Percentiles rank a stretch among this genome's conserved stretches.
Conservation (phyloP, 2,888 invertebrate genomes). For the Apamea crenata region DNA sequence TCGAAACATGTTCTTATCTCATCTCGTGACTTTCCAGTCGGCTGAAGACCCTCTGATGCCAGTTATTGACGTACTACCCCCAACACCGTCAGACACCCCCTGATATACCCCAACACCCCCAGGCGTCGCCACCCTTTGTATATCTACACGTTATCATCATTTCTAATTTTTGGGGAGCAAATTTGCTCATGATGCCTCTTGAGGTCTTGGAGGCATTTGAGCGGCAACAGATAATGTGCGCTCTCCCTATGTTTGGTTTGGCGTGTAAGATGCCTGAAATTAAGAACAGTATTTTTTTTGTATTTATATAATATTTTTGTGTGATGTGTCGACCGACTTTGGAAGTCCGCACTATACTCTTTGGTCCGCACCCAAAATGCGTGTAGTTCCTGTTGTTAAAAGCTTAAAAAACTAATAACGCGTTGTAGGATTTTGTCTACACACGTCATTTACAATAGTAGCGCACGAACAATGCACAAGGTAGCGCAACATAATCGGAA, state of each 20-base stretch:
- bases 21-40: slow-evolving; percentile 56
- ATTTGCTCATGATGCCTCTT: slow-evolving; percentile 48
- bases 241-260: slow-evolving; percentile 5
- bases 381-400: background rate
- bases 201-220: slow-evolving; percentile 48
- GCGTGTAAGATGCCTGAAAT: background rate
- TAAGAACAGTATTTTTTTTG: background rate
- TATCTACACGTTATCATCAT: slow-evolving; percentile 37
- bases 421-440: background rate
- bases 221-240: slow-evolving; percentile 50
- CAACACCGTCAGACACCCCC: slow-evolving; percentile 17
- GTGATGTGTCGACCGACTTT: background rate
- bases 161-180: slow-evolving; percentile 55
- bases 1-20: slow-evolving; percentile 53
- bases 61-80: slow-evolving; percentile 45
- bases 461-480: too few species aligned
- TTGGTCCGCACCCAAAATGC: background rate
- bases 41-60: slow-evolving; percentile 60
- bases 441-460: too few species aligned
- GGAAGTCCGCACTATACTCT: background rate
- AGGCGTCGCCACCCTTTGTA: slow-evolving; percentile 44
- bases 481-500: background rate
- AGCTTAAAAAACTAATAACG: background rate
- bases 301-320: background rate
- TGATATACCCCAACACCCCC: slow-evolving; percentile 24